Evolutionary conservation across 2,797 vertebrate species (phyloP).

Genomic region (Pangasius mekongensis): DNA sequence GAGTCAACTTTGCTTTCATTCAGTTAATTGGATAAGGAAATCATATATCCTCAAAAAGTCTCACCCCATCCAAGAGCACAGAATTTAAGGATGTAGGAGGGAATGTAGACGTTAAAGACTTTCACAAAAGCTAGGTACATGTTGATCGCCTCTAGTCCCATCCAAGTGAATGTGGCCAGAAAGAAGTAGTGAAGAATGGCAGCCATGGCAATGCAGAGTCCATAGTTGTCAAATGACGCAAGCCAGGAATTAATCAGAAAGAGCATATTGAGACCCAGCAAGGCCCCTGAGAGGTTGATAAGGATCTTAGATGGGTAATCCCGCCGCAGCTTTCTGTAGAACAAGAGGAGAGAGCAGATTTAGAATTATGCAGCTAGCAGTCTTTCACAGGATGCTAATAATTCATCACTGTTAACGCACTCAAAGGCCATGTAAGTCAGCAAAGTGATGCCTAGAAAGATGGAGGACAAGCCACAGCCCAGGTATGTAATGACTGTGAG

Average conservation of each 20-base stretch:
- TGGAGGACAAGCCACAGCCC: constrained; percentile 84
- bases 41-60: constrained; percentile 48
- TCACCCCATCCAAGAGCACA: constrained; percentile 88
- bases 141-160: constrained; percentile 88
- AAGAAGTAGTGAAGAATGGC: constrained; percentile 84
- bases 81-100: constrained; percentile 86
- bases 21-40: not conserved
- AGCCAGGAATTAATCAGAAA: constrained; percentile 87
- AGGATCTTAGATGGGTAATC: constrained; percentile 91
- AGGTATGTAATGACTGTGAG: constrained; percentile 81
- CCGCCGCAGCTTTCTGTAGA: constrained; percentile 77
- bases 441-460: constrained; percentile 86
- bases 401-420: constrained; percentile 73
- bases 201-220: constrained; percentile 79
- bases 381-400: not conserved
- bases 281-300: constrained; percentile 80
- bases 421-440: constrained; percentile 82
- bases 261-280: constrained; percentile 82
- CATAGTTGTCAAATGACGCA: constrained; percentile 72
- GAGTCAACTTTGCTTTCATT: not conserved
- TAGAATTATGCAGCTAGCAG: not conserved
- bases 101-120: constrained; percentile 88
- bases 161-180: constrained; percentile 89
- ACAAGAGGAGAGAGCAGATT: not conserved
- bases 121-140: constrained; percentile 89